Percentiles rank a stretch among this genome's conserved stretches.
Evolutionary conservation across 2,797 vertebrate genomes (phyloP).

Genomic region (Psittacula echo): DNA sequence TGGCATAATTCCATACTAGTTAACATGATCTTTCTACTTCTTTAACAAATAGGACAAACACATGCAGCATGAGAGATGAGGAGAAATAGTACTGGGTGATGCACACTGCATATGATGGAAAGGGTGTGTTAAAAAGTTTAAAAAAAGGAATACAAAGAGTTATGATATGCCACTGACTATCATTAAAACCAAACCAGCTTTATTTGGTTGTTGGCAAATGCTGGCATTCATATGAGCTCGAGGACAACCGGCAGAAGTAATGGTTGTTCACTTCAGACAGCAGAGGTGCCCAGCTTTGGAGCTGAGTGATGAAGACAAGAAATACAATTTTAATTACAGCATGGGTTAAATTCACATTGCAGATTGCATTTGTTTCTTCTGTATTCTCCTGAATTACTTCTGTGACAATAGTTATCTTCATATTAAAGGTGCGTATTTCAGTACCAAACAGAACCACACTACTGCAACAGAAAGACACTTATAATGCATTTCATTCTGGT

Average conservation of each 20-base stretch:
- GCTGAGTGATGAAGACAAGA: not conserved
- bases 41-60: not conserved
- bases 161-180: not conserved
- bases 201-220: not conserved
- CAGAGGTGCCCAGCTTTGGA: not conserved
- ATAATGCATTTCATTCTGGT: not conserved
- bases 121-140: not conserved
- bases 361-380: not conserved
- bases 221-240: not conserved
- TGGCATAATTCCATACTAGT: not conserved
- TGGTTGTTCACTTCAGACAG: not conserved
- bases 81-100: not conserved
- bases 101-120: not conserved
- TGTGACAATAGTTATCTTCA: not conserved
- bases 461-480: not conserved
- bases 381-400: not conserved
- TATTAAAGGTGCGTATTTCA: not conserved
- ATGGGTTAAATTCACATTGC: not conserved
- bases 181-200: not conserved
- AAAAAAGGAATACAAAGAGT: not conserved
- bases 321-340: not conserved
- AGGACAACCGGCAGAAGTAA: not conserved
- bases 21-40: not conserved
- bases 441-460: not conserved
- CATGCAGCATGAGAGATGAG: not conserved